phyloP scores from a whole-genome alignment of 2,888 invertebrate species.

The Chloromyia formosa region DNA sequence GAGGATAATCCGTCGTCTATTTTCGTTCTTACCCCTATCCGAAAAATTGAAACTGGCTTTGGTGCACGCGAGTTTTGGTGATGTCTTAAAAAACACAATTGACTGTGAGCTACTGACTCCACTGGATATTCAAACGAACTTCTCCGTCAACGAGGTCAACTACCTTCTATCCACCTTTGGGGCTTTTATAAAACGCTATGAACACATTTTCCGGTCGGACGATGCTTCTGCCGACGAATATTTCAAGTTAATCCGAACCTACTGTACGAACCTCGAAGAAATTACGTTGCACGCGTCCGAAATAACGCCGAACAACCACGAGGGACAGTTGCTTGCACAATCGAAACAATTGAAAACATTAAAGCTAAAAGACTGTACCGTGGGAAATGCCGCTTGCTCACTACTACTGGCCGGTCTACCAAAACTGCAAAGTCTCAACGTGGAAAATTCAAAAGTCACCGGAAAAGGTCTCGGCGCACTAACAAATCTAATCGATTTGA shows the following conservation, averaged over 20 bases:
- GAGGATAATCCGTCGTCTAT: background rate
- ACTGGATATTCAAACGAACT: background rate
- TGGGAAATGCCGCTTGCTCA: background rate
- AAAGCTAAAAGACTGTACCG: background rate
- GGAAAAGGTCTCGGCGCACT: slow-evolving; percentile 11
- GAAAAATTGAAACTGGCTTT: slow-evolving; percentile 19
- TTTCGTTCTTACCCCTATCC: background rate
- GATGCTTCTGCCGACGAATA: background rate
- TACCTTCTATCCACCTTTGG: background rate
- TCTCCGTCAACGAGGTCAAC: background rate
- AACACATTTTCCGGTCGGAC: background rate
- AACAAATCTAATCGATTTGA: background rate
- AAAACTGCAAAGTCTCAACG: background rate
- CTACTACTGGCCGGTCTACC: background rate
- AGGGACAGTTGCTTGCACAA: background rate
- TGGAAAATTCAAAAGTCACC: slow-evolving; percentile 4
- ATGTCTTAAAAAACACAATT: background rate
- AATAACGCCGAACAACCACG: background rate
- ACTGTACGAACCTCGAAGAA: slow-evolving; percentile 18
- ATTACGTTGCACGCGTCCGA: background rate
- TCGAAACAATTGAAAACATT: background rate
- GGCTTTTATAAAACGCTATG: background rate
- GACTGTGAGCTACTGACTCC: background rate
- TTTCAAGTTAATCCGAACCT: background rate
- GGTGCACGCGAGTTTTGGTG: background rate